phyloP scores from a whole-genome alignment of 37 sponge, comb jelly and placozoan species.

The Geodia barretti region DNA sequence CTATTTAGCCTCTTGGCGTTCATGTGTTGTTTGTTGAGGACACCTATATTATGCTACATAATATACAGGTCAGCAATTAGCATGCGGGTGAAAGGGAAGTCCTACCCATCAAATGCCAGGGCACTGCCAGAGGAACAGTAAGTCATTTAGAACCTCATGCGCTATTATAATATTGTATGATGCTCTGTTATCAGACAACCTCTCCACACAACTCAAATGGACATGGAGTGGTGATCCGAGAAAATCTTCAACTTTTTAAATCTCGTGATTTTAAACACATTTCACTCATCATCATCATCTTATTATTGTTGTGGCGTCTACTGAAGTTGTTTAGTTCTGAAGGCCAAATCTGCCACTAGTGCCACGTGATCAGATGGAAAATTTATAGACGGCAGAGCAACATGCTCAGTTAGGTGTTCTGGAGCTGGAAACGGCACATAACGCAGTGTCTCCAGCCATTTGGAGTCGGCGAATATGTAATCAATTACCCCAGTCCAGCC shows the following conservation, averaged over 20 bases:
- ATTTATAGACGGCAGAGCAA: slow-evolving; percentile 73
- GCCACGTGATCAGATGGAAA: slow-evolving; percentile 93
- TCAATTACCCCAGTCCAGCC: slow-evolving; percentile 69
- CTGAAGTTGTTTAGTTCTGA: too few relatives aligned
- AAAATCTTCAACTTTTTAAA: not conserved
- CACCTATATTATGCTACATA: not conserved
- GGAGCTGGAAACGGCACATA: slow-evolving; percentile 60
- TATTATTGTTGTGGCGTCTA: too few relatives aligned
- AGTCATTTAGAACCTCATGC: not conserved
- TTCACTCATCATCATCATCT: not conserved
- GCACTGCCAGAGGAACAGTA: not conserved
- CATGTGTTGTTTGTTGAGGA: too few relatives aligned
- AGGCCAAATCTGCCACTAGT: slow-evolving; percentile 66
- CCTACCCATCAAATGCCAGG: not conserved
- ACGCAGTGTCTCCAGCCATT: slow-evolving; percentile 25
- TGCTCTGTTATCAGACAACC: too few relatives aligned
- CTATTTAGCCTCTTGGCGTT: too few relatives aligned
- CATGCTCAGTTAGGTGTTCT: slow-evolving; percentile 60
- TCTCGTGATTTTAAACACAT: not conserved
- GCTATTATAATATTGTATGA: not conserved
- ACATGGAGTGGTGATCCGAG: not conserved
- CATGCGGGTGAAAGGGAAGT: not conserved
- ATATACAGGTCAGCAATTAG: not conserved
- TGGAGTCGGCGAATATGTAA: slow-evolving; percentile 70
- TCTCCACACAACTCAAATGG: not conserved